Evolutionary conservation across 2,888 invertebrate genomes (phyloP).

Genomic region (Aphrophora alni): DNA sequence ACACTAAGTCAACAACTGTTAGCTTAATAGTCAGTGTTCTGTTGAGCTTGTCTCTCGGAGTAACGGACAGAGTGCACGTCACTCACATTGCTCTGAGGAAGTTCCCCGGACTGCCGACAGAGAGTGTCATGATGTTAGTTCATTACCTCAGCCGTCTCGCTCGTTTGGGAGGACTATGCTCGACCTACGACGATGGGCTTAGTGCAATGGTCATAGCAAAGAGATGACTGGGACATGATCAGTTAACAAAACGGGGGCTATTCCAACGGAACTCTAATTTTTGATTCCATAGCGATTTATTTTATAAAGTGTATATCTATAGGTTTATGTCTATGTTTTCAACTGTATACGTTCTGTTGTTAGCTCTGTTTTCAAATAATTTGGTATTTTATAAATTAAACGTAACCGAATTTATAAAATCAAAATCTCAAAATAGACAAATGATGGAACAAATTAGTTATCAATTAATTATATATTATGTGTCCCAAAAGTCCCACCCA

Average conservation of each 20-base stretch:
- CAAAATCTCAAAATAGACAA: no score
- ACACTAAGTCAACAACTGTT: no score
- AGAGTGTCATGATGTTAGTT: constrained; percentile 58
- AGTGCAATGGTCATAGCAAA: constrained; percentile 30
- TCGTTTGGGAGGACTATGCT: neutral
- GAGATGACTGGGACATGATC: neutral
- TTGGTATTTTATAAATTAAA: no score
- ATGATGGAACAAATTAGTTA: no score
- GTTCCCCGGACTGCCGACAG: constrained; percentile 63
- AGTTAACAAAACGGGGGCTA: constrained; percentile 29
- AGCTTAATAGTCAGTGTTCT: neutral
- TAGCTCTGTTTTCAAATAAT: no score
- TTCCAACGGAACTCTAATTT: constrained; percentile 23
- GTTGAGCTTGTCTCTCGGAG: constrained; percentile 54
- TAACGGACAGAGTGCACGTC: constrained; percentile 58
- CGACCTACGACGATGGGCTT: constrained; percentile 2
- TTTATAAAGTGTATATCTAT: no score
- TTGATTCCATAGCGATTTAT: neutral
- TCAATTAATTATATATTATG: no score
- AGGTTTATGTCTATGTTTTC: no score
- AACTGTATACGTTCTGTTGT: no score
- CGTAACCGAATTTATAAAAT: no score
- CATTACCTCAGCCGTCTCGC: constrained; percentile 17
- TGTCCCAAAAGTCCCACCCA: no score
- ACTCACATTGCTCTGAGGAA: constrained; percentile 59